Base-by-base conservation (phyloP, 2,113 vertebrate species). In the Chaetodon auriga region DNA sequence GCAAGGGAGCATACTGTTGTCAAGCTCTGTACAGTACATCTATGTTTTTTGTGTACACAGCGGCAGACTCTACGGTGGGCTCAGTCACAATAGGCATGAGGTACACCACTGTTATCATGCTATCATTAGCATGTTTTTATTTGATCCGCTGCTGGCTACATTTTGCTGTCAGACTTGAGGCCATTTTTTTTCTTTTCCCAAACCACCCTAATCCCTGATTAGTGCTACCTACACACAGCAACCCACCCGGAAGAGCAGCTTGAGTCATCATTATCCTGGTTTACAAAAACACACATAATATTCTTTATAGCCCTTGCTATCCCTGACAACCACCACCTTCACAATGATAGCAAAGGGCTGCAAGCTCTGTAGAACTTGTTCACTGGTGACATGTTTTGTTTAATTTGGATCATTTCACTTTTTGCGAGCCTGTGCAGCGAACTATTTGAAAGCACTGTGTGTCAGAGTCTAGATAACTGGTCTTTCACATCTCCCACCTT, bases 171-270 rank as follows among this genome's bases (percentile, higher is more conserved):
- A 85, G 61, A 81, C 58, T 64, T 77, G 4, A 80, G 76, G 71
- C 65, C 30, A 16, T 69, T 55, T 81, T 77, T 55, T 62, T 81
- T 15, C 13, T 55, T 61, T 80, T 62, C 61, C 51, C 49, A 64
- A 86, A 76, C 78, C 43, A 54, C 16, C 81, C 54, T 91, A 91
- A 94, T 93, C 90, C 87, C 83, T 82, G 83, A 91, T 90, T 92
- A 92, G 68, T 62, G 51, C 76, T 74, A 87, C 87, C 74, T 81
- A 76, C 78, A 64, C 78, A 81, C 51, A 70, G 62, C 81, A 89
- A 57, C 70, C 68, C 75, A 76, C 84, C 84, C 68, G 64, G 74
- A 69, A 53, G 74, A 89, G 55, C 76, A 78, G 84, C 88, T 85
- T 91, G 86, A 90, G 70, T 89, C 88, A 85, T 87, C 81, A 88